A percentile compares a stretch with the other conserved stretches of the same genome.
These are phyloP conservation scores for Heterodera carotae DNA, from an alignment of 1,140 invertebrate genomes.

Conservation along the genomic window DNA sequence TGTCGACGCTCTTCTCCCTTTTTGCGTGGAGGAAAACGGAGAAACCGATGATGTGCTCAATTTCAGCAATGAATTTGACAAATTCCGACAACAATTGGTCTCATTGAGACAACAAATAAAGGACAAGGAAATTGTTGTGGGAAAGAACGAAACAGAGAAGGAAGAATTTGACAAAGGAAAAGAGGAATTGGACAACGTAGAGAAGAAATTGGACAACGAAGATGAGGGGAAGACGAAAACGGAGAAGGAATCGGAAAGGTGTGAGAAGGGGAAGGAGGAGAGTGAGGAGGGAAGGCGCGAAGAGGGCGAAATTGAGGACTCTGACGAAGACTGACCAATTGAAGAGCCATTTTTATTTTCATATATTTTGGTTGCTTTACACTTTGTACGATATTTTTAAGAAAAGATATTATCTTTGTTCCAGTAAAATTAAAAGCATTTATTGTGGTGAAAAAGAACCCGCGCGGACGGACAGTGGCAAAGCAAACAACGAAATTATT, in stretches of 20 bases:
- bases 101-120: neutral
- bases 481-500: no score
- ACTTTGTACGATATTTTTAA: no score
- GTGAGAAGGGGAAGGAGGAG: neutral
- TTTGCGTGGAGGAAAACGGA: neutral
- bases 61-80: constrained; percentile 12
- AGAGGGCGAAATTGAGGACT: constrained; percentile 15
- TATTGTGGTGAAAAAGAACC: no score
- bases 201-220: neutral
- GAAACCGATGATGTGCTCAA: neutral
- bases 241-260: neutral
- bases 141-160: neutral
- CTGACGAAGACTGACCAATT: no score
- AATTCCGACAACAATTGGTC: constrained; percentile 3
- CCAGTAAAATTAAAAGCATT: no score
- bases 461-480: no score
- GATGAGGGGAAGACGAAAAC: neutral
- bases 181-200: neutral
- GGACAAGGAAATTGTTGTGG: neutral
- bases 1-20: constrained; percentile 3
- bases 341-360: no score
- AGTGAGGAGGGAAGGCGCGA: neutral
- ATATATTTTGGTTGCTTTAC: no score
- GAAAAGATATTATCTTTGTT: no score
- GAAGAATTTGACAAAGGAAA: neutral